Evolutionary conservation across 2,888 invertebrate species (phyloP), one percentile per base, ranked within the genome.

Genomic region (Lordiphosa fenestrarum): DNA sequence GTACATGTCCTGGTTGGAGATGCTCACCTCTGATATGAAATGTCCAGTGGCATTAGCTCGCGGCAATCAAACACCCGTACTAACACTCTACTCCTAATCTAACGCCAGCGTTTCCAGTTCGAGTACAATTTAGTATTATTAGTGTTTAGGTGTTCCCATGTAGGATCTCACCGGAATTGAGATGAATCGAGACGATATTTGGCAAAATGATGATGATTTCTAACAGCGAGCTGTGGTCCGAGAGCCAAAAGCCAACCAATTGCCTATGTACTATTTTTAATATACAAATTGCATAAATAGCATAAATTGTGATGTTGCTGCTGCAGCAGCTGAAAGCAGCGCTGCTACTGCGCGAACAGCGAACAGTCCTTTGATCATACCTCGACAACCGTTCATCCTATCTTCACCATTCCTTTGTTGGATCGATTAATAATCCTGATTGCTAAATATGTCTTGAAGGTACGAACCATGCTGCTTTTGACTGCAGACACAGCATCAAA

Each of bases 1-100:
- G 48, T 98, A 98, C 91, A 96, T 98, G 96, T 95, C 97, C 9
- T 99, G 98, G 98, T 90, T 99, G 81, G 98, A 98, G 90, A 93
- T 94, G 84, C 91, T 99, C 77, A 96, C 97, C 30, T 93, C 92
- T 69, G 95, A 95, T 87, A 92, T 98, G 90, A 98, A 97, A 36
- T 88, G 89, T 56, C 98, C 98, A 0, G 94, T 96, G 87, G 91
- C 98, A 50, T 91, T 96, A 78, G 94, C 96, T 44, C 91, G 96
- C 72, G 96, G 96, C 50, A 96, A 96, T 90, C 96, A 96, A 87
- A 94, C 94, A 52, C 96, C 96, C 49, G 96, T 96, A 66, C 92
- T 96, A 81, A 96, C 96, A 7, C 95, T 95, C 90, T 96, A 96
- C 90, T 96, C 96, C 48, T 96, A 94, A 69, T 69, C 44, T 70